These are phyloP conservation scores for Brachyistius frenatus DNA, from an alignment of 2,113 vertebrate genomes.

Conservation along the genomic window DNA sequence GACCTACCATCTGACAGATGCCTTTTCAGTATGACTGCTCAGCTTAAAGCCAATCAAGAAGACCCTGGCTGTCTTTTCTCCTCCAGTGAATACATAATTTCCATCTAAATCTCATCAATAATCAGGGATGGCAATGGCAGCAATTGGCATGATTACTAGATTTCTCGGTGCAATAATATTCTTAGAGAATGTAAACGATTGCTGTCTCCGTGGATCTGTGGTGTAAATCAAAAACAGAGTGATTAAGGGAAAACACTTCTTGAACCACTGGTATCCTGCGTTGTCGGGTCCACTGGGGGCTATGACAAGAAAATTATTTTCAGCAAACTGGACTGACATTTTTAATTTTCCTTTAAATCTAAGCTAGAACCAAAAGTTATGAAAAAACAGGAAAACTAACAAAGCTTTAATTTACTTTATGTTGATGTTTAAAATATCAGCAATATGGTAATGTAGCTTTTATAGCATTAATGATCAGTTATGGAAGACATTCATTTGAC, in stretches of 20 bases:
- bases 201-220: conserved; percentile 39
- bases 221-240: conserved; percentile 55
- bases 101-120: conserved; percentile 74
- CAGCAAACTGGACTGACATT: conserved; percentile 11
- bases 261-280: conserved; percentile 21
- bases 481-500: too few relatives aligned
- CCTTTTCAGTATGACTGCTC: conserved; percentile 55
- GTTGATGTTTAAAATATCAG: too few relatives aligned
- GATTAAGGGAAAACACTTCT: conserved; percentile 25
- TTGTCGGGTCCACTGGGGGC: background rate
- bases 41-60: conserved; percentile 73
- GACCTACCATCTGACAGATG: conserved; percentile 62
- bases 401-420: too few relatives aligned
- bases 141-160: conserved; percentile 53
- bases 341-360: background rate
- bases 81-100: conserved; percentile 68
- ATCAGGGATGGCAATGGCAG: conserved; percentile 60
- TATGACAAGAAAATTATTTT: conserved; percentile 11
- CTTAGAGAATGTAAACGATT: conserved; percentile 46
- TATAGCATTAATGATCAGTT: too few relatives aligned
- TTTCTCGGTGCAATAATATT: conserved; percentile 44
- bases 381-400: too few relatives aligned
- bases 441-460: too few relatives aligned
- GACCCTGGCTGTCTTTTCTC: conserved; percentile 45
- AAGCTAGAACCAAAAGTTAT: background rate